Evolutionary conservation across 2,113 vertebrate genomes (phyloP).

Genomic region (Solea senegalensis): DNA sequence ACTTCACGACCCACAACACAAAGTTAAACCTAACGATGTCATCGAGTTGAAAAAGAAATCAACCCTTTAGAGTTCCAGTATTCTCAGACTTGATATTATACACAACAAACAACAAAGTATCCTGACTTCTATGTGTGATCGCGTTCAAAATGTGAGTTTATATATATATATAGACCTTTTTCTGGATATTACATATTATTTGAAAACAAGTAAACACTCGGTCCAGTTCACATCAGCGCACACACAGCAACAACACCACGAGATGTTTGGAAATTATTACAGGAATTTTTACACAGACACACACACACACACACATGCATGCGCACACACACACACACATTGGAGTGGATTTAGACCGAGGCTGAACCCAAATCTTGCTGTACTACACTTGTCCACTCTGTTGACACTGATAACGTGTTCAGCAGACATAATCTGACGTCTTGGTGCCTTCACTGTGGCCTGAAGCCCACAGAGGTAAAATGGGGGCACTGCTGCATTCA

Average conservation of each 20-base stretch:
- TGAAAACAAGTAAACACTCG: constrained; percentile 9
- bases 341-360: constrained; percentile 8
- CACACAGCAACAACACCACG: constrained; percentile 14
- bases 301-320: not conserved
- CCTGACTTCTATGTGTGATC: not conserved
- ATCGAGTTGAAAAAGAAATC: not conserved
- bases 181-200: not conserved
- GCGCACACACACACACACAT: not conserved
- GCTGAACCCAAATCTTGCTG: not conserved
- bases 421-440: constrained; percentile 38
- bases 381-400: constrained; percentile 6
- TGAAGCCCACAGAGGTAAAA: constrained; percentile 27
- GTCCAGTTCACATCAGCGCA: constrained; percentile 32
- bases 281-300: not conserved
- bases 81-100: not conserved
- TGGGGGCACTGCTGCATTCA: constrained; percentile 59
- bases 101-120: not conserved
- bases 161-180: no score
- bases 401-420: constrained; percentile 21
- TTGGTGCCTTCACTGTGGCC: constrained; percentile 33
- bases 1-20: no score
- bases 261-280: constrained; percentile 15
- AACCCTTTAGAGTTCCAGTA: not conserved
- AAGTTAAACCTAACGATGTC: not conserved
- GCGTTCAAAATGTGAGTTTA: not conserved